Evolutionary conservation across 2,113 vertebrate genomes (phyloP).

Genomic region (Psophia crepitans): DNA sequence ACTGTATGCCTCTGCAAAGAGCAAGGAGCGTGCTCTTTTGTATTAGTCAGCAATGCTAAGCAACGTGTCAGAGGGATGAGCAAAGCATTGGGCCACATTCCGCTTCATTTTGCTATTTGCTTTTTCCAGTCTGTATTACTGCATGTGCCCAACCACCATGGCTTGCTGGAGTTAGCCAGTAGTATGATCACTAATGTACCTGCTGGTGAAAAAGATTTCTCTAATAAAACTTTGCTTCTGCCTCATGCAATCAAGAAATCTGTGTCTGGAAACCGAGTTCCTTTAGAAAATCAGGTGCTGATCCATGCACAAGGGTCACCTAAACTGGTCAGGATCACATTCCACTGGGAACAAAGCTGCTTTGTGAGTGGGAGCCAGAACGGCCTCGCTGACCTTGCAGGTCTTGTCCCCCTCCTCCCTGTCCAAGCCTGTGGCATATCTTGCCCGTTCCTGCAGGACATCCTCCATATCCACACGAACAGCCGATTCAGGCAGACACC

Average conservation of each 20-base stretch:
- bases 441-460: background rate
- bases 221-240: conserved; percentile 56
- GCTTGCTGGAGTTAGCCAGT: background rate
- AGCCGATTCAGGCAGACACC: background rate
- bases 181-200: background rate
- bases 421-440: background rate
- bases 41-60: background rate
- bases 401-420: background rate
- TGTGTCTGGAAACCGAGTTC: background rate
- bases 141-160: background rate
- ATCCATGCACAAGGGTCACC: background rate
- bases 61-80: background rate
- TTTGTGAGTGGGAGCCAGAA: background rate
- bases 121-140: conserved; percentile 12
- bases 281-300: background rate
- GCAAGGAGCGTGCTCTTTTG: background rate
- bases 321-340: background rate
- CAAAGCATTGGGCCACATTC: conserved; percentile 12
- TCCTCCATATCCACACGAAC: background rate
- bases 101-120: conserved; percentile 11
- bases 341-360: background rate
- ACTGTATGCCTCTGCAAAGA: background rate
- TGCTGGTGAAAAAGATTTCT: background rate
- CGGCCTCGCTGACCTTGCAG: background rate
- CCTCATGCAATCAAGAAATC: conserved; percentile 48